Percentiles rank a stretch among this genome's conserved stretches.
Conservation (phyloP, 2,113 vertebrate genomes). For the Mus musculus region GRCm39 chr13:25385001-25385500, state of each 20-base stretch:
- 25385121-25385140: neutral
- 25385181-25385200: neutral
- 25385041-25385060: neutral
- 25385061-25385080: neutral
- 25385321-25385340: neutral
- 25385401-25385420: neutral
- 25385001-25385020: neutral
- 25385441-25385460: neutral
- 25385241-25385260: neutral
- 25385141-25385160: neutral
- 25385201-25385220: neutral
- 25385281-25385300: neutral
- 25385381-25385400: neutral
- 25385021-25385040: neutral
- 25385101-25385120: neutral
- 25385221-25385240: neutral
- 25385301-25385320: neutral
- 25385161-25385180: neutral
- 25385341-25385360: neutral
- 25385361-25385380: too few species aligned
- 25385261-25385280: neutral
- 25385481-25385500: slow-evolving; percentile 3
- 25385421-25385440: neutral
- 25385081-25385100: too few species aligned
- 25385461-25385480: neutral